Evolutionary conservation across 2,113 vertebrate species (phyloP), one percentile per base, ranked within the genome.

Genomic region (Sinocyclocheilus grahami): DNA sequence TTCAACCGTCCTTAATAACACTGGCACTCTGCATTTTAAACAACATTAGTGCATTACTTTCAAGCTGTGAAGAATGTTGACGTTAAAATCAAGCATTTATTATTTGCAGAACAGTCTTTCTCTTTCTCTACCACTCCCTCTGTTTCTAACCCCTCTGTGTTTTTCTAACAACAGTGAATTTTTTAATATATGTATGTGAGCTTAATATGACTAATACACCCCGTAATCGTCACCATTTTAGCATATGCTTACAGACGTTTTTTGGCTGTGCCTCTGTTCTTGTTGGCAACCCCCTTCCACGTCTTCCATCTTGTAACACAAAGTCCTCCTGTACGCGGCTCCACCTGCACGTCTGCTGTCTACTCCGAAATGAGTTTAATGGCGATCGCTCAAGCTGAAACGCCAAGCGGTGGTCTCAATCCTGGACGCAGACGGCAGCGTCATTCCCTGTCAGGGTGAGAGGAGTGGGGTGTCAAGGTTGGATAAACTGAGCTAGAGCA

Each of bases 401-500:
- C 42, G 8, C 24, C 42, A 77, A 86, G 78, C 79, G 78, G 58
- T 86, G 72, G 75, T 85, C 87, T 88, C 84, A 85, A 86, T 78
- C 87, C 82, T 37, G 58, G 55, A 74, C 30, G 42, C 74, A 87
- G 46, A 77, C 71, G 14, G 48, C 82, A 24, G 22, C 20, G 48
- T 83, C 81, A 55, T 71, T 39, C 78, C 88, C 87, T 55, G 53
- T 22, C 62, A 87, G 87, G 74, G 86, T 89, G 86, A 90, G 87
- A 84, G 33, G 89, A 91, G 78, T 87, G 90, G 90, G 93, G 93
- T 93, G 93, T 93, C 89, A 91, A 88, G 92, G 93, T 94, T 89
- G 92, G 62, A 89, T 94, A 94, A 93, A 94, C 91, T 91, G 79
- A 89, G 83, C 51, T 82, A 79, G 88, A 90, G 90, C 85, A 51